phyloP scores from a whole-genome alignment of 2,113 vertebrate genomes.

The Sylvicapra grimmia region DNA sequence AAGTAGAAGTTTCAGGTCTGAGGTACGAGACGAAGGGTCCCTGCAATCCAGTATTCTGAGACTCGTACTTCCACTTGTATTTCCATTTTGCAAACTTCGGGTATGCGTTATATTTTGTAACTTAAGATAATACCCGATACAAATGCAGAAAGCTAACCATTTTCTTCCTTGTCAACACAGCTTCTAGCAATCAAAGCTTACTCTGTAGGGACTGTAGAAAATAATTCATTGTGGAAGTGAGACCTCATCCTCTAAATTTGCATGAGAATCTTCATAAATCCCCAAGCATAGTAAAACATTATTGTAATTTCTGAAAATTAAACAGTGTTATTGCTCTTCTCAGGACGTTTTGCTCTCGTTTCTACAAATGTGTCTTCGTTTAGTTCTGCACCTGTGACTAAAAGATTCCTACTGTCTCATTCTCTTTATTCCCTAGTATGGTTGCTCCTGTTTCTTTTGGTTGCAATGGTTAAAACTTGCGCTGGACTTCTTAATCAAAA shows the following conservation, averaged over 20 bases:
- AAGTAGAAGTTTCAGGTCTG: not conserved
- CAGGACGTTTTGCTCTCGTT: not conserved
- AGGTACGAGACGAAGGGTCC: not conserved
- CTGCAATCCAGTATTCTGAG: not conserved
- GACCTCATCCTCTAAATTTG: not conserved
- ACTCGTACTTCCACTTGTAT: not conserved
- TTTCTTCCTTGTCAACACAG: not conserved
- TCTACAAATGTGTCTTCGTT: not conserved
- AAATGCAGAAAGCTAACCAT: not conserved
- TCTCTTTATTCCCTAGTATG: not conserved
- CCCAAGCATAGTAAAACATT: not conserved
- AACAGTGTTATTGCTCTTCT: not conserved
- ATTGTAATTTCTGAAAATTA: not conserved
- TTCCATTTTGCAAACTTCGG: not conserved
- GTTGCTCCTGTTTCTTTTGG: not conserved
- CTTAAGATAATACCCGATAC: not conserved
- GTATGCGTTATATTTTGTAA: too few species aligned
- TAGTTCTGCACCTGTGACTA: not conserved
- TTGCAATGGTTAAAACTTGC: not conserved
- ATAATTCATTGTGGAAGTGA: conserved; percentile 1
- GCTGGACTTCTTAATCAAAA: not conserved
- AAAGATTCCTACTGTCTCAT: not conserved
- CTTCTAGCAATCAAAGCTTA: not conserved
- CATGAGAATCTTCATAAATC: not conserved
- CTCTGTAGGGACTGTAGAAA: not conserved